These are phyloP conservation scores for Meda fulgida DNA, from an alignment of 2,797 vertebrate species.

Conservation along the genomic window DNA sequence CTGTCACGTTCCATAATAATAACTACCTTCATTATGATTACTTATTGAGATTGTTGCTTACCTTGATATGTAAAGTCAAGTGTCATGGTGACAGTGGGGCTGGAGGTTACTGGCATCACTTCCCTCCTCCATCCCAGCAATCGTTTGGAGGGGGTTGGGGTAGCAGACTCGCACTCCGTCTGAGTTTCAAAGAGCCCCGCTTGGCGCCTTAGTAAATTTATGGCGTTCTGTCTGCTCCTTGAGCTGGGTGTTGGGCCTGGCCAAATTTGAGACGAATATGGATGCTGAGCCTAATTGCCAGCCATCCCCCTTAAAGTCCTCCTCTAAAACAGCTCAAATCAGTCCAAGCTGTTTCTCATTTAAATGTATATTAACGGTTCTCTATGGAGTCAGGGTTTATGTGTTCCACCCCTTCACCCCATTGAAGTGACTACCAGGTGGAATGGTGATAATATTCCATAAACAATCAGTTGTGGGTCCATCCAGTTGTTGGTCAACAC, in stretches of 20 bases:
- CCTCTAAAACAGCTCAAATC: conserved; percentile 65
- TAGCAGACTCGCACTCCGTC: conserved; percentile 53
- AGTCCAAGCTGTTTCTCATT: conserved; percentile 73
- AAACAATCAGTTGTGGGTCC: conserved; percentile 4
- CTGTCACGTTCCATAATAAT: too few relatives aligned
- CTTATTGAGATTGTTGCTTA: background rate
- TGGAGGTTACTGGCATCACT: conserved; percentile 23
- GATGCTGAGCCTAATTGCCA: conserved; percentile 69
- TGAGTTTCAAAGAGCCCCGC: conserved; percentile 65
- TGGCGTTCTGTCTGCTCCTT: conserved; percentile 62
- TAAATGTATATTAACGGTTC: conserved; percentile 66
- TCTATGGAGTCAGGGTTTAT: conserved; percentile 51
- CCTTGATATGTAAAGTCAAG: background rate
- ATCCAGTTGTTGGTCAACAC: too few relatives aligned
- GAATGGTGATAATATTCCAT: conserved; percentile 33
- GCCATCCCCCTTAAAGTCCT: conserved; percentile 63
- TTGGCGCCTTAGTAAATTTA: conserved; percentile 68
- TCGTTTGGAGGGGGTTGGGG: conserved; percentile 41
- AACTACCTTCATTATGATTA: background rate
- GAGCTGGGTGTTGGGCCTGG: conserved; percentile 52
- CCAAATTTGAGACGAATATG: conserved; percentile 64
- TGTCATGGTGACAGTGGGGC: background rate
- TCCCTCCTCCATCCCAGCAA: conserved; percentile 33
- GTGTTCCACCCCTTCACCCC: conserved; percentile 51
- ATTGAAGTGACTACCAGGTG: conserved; percentile 44